These are phyloP conservation scores for Oryzaephilus surinamensis DNA, from an alignment of 1,140 invertebrate species.

Conservation along the genomic window DNA sequence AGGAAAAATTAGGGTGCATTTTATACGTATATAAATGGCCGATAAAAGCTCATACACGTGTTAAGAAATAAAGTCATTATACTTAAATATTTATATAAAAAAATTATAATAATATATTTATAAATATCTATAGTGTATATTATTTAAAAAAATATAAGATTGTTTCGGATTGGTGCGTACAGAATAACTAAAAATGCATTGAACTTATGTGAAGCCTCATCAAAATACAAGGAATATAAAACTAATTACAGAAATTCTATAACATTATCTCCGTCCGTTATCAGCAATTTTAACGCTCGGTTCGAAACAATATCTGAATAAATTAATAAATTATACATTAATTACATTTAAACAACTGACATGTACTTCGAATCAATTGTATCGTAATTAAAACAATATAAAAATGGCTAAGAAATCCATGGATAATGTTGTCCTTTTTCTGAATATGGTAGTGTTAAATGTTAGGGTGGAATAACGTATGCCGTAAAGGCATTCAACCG, in stretches of 20 bases:
- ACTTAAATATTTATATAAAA: too few species aligned
- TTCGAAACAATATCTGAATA: slow-evolving; percentile 33
- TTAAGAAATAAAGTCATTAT: too few species aligned
- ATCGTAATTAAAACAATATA: slow-evolving; percentile 9
- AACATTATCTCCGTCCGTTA: slow-evolving; percentile 28
- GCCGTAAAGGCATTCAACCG: slow-evolving; percentile 7
- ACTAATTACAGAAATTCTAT: slow-evolving; percentile 29
- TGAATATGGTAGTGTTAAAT: background rate
- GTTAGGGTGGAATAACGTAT: background rate
- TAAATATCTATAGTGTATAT: too few species aligned
- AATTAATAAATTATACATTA: slow-evolving; percentile 34
- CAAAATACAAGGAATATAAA: slow-evolving; percentile 17
- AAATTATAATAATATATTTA: too few species aligned
- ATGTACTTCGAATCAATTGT: slow-evolving; percentile 27
- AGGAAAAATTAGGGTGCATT: too few species aligned
- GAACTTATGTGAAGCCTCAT: slow-evolving; percentile 17
- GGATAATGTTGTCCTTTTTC: background rate
- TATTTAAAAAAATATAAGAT: slow-evolving; percentile 4
- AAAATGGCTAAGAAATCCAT: background rate
- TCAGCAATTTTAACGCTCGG: slow-evolving; percentile 31
- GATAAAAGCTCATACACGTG: too few species aligned
- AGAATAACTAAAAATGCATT: slow-evolving; percentile 12
- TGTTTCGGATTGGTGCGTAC: slow-evolving; percentile 8
- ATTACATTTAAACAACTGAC: slow-evolving; percentile 28
- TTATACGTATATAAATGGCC: too few species aligned